Conservation (phyloP, 1,140 invertebrate species). For the Lysiphlebus fabarum region DNA sequence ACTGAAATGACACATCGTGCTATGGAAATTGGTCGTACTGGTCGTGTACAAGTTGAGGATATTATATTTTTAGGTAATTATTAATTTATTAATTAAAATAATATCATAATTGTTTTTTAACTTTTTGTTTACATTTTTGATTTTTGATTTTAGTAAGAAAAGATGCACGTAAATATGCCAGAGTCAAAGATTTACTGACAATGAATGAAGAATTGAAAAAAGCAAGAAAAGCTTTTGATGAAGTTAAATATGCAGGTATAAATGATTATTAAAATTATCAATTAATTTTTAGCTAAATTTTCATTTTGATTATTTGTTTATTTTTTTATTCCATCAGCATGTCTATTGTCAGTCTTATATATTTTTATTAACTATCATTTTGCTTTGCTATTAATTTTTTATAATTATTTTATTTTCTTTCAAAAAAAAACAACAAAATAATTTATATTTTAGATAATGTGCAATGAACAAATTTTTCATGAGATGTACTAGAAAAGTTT, state of each 20-base stretch:
- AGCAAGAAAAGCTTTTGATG: conserved; percentile 98
- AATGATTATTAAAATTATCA: conserved; percentile 17
- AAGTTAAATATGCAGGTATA: conserved; percentile 87
- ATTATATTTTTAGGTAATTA: conserved; percentile 80
- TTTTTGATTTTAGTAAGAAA: conserved; percentile 76
- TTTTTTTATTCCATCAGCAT: not conserved
- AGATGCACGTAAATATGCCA: conserved; percentile 94
- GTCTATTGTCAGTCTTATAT: not conserved
- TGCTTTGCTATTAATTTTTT: no score
- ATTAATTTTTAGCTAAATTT: not conserved
- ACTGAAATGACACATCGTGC: conserved; percentile 90
- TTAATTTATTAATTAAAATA: not conserved
- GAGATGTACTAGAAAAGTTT: no score
- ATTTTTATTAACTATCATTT: no score
- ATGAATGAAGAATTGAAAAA: conserved; percentile 99
- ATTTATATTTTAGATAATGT: no score
- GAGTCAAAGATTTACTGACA: conserved; percentile 93
- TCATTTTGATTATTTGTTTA: not conserved
- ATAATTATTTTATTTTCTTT: no score
- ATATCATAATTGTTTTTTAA: not conserved
- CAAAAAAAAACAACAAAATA: no score
- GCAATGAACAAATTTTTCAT: no score
- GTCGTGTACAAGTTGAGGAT: conserved; percentile 95
- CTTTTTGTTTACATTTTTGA: conserved; percentile 14
- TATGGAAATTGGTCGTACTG: conserved; percentile 94